Evolutionary conservation across 2,113 vertebrate species (phyloP).

Genomic region (Ifrita kowaldi): DNA sequence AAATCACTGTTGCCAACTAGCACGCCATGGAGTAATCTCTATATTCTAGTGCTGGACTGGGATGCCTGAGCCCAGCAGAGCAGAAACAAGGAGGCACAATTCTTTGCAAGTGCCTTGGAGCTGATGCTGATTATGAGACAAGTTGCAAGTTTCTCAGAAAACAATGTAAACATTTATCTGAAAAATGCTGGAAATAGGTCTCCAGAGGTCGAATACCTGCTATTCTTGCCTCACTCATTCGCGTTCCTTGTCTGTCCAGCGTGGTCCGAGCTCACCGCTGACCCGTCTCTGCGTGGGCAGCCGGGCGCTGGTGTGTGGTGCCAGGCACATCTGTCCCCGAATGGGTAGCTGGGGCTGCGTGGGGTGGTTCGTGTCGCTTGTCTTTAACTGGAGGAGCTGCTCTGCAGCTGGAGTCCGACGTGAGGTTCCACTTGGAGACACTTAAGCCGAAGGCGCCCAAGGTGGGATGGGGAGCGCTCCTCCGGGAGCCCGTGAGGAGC

Average conservation of each 20-base stretch:
- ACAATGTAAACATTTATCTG: background rate
- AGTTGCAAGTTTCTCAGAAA: background rate
- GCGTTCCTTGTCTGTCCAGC: fast-evolving
- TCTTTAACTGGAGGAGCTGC: background rate
- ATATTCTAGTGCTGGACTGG: background rate
- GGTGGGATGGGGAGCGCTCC: background rate
- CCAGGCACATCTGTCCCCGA: background rate
- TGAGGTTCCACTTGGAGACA: background rate
- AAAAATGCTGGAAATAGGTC: background rate
- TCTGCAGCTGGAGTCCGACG: background rate
- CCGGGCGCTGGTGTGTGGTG: fast-evolving
- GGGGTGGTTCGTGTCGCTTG: background rate
- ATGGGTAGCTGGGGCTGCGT: background rate
- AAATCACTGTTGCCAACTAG: background rate
- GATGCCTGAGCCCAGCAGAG: background rate
- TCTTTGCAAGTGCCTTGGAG: background rate
- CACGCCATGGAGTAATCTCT: background rate
- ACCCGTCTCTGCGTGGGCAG: no score
- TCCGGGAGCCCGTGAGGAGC: background rate
- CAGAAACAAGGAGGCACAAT: background rate
- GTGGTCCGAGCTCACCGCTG: background rate
- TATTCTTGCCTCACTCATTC: background rate
- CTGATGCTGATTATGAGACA: background rate
- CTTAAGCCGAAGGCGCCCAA: no score
- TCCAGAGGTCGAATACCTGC: background rate